Base-by-base conservation (phyloP, 2,113 vertebrate genomes). In the Clupea harengus region DNA sequence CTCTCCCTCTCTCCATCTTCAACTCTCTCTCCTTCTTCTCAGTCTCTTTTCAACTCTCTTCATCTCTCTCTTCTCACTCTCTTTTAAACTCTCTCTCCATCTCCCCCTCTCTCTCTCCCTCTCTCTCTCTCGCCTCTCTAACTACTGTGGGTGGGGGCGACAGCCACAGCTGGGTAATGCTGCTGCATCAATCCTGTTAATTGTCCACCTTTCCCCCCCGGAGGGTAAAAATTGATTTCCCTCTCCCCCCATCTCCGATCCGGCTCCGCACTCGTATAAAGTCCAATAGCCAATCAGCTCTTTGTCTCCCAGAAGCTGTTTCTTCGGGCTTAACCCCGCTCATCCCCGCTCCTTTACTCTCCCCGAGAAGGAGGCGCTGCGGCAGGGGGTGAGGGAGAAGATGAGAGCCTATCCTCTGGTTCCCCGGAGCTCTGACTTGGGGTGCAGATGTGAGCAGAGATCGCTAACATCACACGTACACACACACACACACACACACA, bases 131-230 rank as follows among this genome's bases (percentile, higher is more conserved):
- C 2, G 9, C 50, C 85, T 75, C 75, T 82, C 6, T 82, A 4
- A 82, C 85, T 57, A 57, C 82, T 67, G 80, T 28, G 64, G 64
- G 85, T 81, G 85, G 47, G 39, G 47, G 85, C 22, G 67, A 28
- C 85, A 64, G 83, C 84, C 45, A 78, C 49, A 84, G 46, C 78
- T 18, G 54, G 80, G 75, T 28, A 8, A 64, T 83, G 82, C 64
- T n/a, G 25, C 82, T 83, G 81, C 60, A 39, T 81, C 57, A 85
- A 81, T 89, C 57, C 83, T 83, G 25, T 72, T 86, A 90, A 88
- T 88, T 89, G 87, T 86, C 81, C 90, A 88, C 88, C 82, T 90
- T 89, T 89, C 82, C 82, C 78, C 89, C 86, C 89, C 80, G 45
- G 84, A 87, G 87, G 85, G 72, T 87, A 81, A 60, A 47, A 32